phyloP scores from a whole-genome alignment of 2,888 invertebrate species.

The Exephanes ischioxanthus region DNA sequence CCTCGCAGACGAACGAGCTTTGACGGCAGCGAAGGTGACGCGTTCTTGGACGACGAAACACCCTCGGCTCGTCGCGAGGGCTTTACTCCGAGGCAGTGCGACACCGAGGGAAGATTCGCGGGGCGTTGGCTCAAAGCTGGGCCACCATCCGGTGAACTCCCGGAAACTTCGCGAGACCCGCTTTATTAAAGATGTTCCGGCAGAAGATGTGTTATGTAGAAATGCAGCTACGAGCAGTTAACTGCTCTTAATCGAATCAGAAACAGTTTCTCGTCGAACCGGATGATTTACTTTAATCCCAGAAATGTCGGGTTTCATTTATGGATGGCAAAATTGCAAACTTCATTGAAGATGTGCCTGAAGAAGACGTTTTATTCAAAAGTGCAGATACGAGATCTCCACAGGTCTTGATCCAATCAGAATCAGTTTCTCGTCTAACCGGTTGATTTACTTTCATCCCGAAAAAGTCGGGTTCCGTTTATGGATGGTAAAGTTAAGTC shows the following conservation, averaged over 20 bases:
- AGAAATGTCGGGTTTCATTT: no score
- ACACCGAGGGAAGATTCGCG: constrained; percentile 30
- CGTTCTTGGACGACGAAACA: constrained; percentile 25
- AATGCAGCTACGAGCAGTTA: no score
- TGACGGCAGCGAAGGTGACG: constrained; percentile 39
- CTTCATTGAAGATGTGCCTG: not conserved
- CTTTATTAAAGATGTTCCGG: no score
- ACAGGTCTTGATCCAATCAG: no score
- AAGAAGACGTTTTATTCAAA: not conserved
- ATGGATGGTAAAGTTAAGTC: not conserved
- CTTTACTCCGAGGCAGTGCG: constrained; percentile 40
- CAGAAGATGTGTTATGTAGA: not conserved
- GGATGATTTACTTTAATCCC: not conserved
- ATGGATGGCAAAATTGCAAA: no score
- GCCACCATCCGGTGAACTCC: not conserved
- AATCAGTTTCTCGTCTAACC: no score
- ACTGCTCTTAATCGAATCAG: not conserved
- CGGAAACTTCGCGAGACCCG: not conserved
- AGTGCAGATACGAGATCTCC: no score
- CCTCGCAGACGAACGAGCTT: constrained; percentile 39
- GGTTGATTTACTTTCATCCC: no score
- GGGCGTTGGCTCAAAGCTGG: constrained; percentile 3
- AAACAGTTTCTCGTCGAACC: not conserved
- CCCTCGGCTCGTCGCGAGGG: constrained; percentile 15
- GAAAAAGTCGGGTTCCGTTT: no score